phyloP scores from a whole-genome alignment of 2,797 vertebrate species.

The Siniperca obscura region DNA sequence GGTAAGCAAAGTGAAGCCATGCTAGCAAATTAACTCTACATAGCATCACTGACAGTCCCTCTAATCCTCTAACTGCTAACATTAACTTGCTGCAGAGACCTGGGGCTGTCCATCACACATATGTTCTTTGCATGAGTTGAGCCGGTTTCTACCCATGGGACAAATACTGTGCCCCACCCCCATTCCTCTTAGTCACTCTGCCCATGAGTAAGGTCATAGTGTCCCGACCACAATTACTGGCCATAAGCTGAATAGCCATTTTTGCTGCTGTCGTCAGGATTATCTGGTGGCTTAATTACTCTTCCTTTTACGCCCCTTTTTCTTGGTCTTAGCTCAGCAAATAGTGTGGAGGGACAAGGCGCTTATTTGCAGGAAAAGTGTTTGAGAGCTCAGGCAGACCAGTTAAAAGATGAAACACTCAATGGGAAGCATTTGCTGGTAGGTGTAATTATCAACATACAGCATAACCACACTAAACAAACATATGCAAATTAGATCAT shows the following conservation, averaged over 20 bases:
- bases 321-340: conserved; percentile 74
- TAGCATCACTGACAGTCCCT: conserved; percentile 8
- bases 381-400: conserved; percentile 22
- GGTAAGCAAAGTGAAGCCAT: neutral
- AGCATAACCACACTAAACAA: neutral
- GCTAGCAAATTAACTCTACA: neutral
- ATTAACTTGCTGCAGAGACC: conserved; percentile 38
- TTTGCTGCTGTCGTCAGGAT: conserved; percentile 80
- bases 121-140: conserved; percentile 54
- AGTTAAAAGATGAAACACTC: conserved; percentile 13
- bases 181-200: conserved; percentile 70
- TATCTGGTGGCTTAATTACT: conserved; percentile 77
- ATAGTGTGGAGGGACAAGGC: conserved; percentile 43
- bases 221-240: conserved; percentile 83
- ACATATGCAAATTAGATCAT: neutral
- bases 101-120: conserved; percentile 38
- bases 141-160: conserved; percentile 60
- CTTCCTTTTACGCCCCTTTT: conserved; percentile 64
- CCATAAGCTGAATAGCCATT: conserved; percentile 77
- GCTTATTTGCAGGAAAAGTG: conserved; percentile 52
- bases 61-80: conserved; percentile 33
- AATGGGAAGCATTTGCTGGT: neutral
- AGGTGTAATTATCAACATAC: neutral
- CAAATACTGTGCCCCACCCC: conserved; percentile 65
- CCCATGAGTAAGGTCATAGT: conserved; percentile 79